phyloP scores from a whole-genome alignment of 2,113 vertebrate genomes.

The Alaudala cheleensis region DNA sequence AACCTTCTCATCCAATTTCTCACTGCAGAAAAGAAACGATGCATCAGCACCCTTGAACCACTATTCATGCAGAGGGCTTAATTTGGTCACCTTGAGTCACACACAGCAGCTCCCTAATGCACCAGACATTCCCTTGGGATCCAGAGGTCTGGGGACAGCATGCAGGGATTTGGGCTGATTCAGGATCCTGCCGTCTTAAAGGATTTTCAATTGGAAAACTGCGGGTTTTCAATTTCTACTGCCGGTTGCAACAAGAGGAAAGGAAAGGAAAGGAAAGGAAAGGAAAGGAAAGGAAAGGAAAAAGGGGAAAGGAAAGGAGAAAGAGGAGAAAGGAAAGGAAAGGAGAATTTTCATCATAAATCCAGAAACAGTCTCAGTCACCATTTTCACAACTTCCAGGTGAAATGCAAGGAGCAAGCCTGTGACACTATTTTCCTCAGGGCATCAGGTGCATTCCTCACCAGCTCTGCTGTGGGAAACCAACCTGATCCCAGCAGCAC shows the following conservation, averaged over 20 bases:
- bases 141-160: neutral
- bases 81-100: conserved; percentile 54
- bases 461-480: neutral
- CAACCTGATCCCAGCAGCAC: neutral
- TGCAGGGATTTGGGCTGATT: neutral
- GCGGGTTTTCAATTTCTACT: no score
- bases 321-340: no score
- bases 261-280: fast-evolving
- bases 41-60: conserved; percentile 41
- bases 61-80: conserved; percentile 35
- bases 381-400: neutral
- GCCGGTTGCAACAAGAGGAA: neutral
- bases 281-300: neutral
- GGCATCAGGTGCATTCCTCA: neutral
- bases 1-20: conserved; percentile 45
- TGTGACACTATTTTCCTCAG: neutral
- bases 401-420: neutral
- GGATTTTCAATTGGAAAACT: neutral
- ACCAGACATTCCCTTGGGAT: neutral
- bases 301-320: fast-evolving
- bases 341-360: neutral
- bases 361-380: neutral
- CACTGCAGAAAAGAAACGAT: conserved; percentile 37
- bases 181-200: neutral
- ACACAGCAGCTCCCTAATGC: neutral